Evolutionary conservation across 2,113 vertebrate species (phyloP).

Genomic region (Sinocyclocheilus rhinocerous): DNA sequence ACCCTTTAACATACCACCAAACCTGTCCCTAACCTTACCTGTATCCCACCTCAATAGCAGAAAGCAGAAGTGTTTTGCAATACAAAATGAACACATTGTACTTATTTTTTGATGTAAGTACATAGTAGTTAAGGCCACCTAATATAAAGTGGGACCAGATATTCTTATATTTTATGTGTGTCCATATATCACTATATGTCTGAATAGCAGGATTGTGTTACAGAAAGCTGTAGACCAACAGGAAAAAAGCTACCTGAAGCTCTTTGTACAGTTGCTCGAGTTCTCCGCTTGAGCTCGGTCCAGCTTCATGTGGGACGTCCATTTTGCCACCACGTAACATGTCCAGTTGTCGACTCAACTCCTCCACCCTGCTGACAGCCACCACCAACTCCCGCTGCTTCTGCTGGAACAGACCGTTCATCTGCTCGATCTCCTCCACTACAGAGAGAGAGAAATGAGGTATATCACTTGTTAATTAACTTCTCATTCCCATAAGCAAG

Average conservation of each 20-base stretch:
- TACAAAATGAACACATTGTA: too few species aligned
- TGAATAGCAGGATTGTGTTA: background rate
- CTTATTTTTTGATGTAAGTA: too few species aligned
- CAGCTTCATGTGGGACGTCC: conserved; percentile 80
- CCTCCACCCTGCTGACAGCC: conserved; percentile 88
- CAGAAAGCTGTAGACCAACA: background rate
- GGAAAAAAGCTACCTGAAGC: conserved; percentile 81
- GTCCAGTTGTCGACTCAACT: conserved; percentile 90
- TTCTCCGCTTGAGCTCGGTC: conserved; percentile 81
- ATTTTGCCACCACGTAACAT: conserved; percentile 82
- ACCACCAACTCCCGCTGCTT: conserved; percentile 92
- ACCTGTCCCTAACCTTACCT: too few species aligned
- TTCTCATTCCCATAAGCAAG: background rate
- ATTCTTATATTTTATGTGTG: background rate
- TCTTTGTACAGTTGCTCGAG: conserved; percentile 90
- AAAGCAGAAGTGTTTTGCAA: too few species aligned
- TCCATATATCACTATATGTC: background rate
- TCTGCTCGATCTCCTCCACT: conserved; percentile 97
- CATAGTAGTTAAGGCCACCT: too few species aligned
- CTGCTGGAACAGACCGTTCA: conserved; percentile 91
- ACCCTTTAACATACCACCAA: too few species aligned
- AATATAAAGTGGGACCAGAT: too few species aligned
- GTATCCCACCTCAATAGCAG: too few species aligned
- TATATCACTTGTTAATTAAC: conserved; percentile 16
- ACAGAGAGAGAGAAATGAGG: background rate